Evolutionary conservation across 2,888 invertebrate species (phyloP).

Genomic region (Oligia strigilis): DNA sequence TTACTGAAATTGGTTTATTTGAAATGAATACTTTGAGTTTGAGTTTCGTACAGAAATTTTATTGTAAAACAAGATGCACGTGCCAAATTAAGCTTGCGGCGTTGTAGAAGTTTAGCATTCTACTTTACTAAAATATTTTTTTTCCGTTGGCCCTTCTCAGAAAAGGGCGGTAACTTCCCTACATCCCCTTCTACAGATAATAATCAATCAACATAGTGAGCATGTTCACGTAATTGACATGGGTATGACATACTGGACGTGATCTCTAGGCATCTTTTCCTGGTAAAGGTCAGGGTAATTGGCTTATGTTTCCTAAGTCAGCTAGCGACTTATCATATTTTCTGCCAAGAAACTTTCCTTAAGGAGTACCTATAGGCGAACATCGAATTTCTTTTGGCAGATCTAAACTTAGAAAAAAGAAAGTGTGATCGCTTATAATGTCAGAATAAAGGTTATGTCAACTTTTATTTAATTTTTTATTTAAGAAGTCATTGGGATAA

Average conservation of each 20-base stretch:
- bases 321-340: constrained; percentile 4
- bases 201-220: constrained; percentile 62
- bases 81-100: background rate
- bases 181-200: constrained; percentile 45
- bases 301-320: constrained; percentile 24
- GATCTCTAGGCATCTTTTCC: constrained; percentile 44
- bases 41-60: background rate
- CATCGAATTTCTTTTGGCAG: background rate
- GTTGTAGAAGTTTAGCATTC: background rate
- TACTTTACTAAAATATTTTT: background rate
- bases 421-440: no score
- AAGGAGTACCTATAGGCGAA: background rate
- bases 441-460: background rate
- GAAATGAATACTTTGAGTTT: background rate
- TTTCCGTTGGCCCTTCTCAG: constrained; percentile 26
- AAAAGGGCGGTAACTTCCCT: constrained; percentile 14
- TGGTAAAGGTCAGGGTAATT: constrained; percentile 50
- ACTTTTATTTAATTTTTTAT: background rate
- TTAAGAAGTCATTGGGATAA: background rate
- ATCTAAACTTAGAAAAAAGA: background rate
- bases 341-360: background rate
- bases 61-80: background rate
- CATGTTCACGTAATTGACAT: constrained; percentile 57
- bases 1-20: no score
- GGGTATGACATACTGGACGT: constrained; percentile 63